A percentile compares a stretch with the other conserved stretches of the same genome.
Evolutionary conservation across 2,113 vertebrate species (phyloP).

Genomic region (Hemiprocne comata): DNA sequence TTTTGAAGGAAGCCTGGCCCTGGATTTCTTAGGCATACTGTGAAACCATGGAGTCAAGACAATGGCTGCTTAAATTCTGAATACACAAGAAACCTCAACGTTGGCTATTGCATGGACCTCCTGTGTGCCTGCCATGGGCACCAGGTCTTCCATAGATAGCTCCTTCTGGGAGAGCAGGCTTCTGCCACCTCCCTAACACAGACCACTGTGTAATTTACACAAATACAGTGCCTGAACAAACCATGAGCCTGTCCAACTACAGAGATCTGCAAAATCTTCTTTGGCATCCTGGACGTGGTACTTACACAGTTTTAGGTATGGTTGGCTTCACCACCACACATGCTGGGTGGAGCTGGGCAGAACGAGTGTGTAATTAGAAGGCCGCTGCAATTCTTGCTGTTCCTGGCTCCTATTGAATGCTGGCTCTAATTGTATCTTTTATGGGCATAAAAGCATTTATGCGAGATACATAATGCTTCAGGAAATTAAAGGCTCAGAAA

Average conservation of each 20-base stretch:
- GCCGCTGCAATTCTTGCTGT: neutral
- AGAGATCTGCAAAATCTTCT: neutral
- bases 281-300: neutral
- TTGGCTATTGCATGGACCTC: neutral
- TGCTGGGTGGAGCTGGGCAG: slow-evolving; percentile 12
- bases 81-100: neutral
- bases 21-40: neutral
- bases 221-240: neutral
- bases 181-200: neutral
- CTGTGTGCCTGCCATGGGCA: fast-evolving
- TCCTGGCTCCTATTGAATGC: neutral
- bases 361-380: neutral
- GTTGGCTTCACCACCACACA: neutral
- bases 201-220: neutral
- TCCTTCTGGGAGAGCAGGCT: neutral
- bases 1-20: neutral
- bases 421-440: slow-evolving; percentile 27
- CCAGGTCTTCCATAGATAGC: neutral
- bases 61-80: neutral
- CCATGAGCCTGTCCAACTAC: neutral
- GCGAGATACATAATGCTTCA: neutral
- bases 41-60: fast-evolving
- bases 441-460: neutral
- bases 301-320: neutral
- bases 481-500: slow-evolving; percentile 53